Conservation (phyloP, 37 sponge, comb jelly and placozoan genomes). For the Bolinopsis microptera region DNA sequence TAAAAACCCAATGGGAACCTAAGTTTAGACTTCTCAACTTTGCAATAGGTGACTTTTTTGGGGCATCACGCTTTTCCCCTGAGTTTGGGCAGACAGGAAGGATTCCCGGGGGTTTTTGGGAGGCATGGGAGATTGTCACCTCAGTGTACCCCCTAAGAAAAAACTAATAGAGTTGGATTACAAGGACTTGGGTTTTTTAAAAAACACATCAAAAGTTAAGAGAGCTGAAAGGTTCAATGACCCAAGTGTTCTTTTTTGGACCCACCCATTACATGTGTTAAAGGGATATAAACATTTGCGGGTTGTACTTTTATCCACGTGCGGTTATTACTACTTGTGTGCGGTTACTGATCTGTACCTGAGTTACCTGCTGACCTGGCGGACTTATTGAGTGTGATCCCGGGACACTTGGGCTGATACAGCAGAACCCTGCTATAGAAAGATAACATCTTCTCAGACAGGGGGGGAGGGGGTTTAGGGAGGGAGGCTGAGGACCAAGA, state of each 20-base stretch:
- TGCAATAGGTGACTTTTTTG: neutral
- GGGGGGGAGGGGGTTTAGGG: no score
- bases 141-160: neutral
- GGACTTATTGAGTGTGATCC: no score
- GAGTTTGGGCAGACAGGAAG: neutral
- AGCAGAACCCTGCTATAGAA: neutral
- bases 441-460: neutral
- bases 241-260: neutral
- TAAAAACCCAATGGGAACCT: constrained; percentile 44
- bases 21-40: constrained; percentile 18
- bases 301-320: neutral
- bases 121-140: neutral
- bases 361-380: neutral
- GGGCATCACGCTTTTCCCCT: neutral
- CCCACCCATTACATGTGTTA: neutral
- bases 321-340: neutral
- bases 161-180: neutral
- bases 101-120: neutral
- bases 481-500: neutral
- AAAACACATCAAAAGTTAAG: no score
- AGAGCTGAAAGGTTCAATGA: neutral
- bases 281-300: neutral
- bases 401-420: neutral
- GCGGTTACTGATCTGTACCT: no score
- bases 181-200: no score